Evolutionary conservation across 2,797 vertebrate species (phyloP), one percentile per base, ranked within the genome.

Genomic region (Nasua narica): DNA sequence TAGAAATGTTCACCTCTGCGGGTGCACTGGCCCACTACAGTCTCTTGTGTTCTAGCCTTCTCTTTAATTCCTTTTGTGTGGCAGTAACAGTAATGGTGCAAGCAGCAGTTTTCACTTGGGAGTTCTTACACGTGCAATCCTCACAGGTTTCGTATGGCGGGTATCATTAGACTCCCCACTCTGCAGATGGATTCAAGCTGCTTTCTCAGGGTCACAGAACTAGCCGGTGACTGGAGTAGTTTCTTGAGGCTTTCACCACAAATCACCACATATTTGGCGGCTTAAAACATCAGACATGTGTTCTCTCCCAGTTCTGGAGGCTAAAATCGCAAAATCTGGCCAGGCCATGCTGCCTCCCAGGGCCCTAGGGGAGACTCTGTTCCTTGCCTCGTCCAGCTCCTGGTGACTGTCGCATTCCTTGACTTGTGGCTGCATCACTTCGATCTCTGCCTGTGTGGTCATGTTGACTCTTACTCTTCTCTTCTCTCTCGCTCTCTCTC

Each of bases 181-280:
- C 87, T 77, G 52, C 58, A 69, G 29, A 46, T 81, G 43, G 74
- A 72, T 58, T 96, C 60, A 85, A 87, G 72, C 65, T 35, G 29
- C 50, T 60, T 82, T 78, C 48, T 94, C 14, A 29, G 77, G 27
- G 85, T 74, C 91, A 23, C 48, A 81, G 62, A 94, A 87, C 67
- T 67, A 86, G 43, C 35, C 81, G 87, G 37, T 86, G 48, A 78
- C 29, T 79, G 0, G 40, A 58, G 65, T 78, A 5, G 9, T 93
- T 91, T 88, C 90, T 43, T 79, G 56, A 94, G 65, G 37, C 85
- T 88, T 4, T 37, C 54, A 15, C 91, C 84, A 94, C 85, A 92
- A 67, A 91, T 95, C 23, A 60, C n/a, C 62, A 81, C 50, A 19
- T 67, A 62, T 70, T 52, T 29, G 15, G 12, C 93, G 25, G 48